phyloP scores from a whole-genome alignment of 2,797 vertebrate species.

The Ctenosaura bakeri region DNA sequence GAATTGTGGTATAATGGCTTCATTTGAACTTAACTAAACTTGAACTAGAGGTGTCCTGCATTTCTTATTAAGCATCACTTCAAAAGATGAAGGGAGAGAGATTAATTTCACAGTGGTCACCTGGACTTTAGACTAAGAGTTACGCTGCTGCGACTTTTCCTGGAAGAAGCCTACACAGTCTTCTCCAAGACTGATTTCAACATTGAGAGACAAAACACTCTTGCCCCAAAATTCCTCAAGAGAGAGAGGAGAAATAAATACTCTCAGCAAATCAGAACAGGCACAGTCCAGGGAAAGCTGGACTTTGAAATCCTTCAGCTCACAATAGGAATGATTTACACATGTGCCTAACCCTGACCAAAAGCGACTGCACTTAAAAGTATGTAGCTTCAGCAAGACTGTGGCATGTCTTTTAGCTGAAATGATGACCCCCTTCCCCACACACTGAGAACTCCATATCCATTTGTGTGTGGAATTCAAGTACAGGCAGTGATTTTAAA shows the following conservation, averaged over 20 bases:
- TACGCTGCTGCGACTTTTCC: neutral
- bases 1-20: neutral
- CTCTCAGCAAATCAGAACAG: neutral
- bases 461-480: neutral
- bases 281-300: neutral
- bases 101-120: neutral
- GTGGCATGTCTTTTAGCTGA: neutral
- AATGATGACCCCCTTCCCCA: neutral
- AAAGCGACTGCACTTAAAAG: neutral
- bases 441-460: neutral
- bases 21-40: neutral
- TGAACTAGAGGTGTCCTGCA: neutral
- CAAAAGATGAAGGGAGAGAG: neutral
- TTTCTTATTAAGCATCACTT: no score
- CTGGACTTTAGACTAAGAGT: neutral
- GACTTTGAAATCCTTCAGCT: neutral
- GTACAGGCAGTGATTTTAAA: neutral
- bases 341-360: neutral
- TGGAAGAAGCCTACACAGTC: neutral
- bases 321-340: neutral
- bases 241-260: neutral
- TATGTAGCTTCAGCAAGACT: neutral
- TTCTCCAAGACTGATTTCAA: no score
- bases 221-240: neutral
- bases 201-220: neutral